These are phyloP conservation scores for Schizotus pectinicornis DNA, from an alignment of 2,888 invertebrate species.

Conservation along the genomic window DNA sequence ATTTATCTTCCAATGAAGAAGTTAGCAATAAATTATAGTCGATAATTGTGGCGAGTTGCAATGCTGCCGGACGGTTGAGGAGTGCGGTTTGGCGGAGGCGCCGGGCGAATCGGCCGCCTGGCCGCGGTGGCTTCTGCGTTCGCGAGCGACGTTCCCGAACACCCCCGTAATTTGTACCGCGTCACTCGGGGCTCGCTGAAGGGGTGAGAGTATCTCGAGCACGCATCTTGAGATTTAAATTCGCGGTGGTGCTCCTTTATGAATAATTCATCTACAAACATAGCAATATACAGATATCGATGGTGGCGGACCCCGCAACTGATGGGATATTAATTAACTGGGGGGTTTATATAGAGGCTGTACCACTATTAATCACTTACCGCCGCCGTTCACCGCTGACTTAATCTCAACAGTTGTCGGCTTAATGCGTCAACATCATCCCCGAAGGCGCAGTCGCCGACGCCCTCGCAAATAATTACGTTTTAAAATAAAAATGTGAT, in stretches of 20 bases:
- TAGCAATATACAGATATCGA: conserved; percentile 51
- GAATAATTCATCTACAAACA: conserved; percentile 55
- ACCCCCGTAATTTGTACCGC: conserved; percentile 40
- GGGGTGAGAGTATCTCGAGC: conserved; percentile 40
- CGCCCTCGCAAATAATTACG: background rate
- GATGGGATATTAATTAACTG: conserved; percentile 56
- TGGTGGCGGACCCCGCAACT: conserved; percentile 40
- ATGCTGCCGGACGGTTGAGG: no score
- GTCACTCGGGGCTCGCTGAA: conserved; percentile 36
- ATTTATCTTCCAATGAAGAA: no score
- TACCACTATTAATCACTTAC: conserved; percentile 53
- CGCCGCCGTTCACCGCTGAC: conserved; percentile 39
- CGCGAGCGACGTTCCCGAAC: conserved; percentile 16
- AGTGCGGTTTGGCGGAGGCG: conserved; percentile 14
- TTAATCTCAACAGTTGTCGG: conserved; percentile 48
- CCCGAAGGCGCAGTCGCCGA: background rate
- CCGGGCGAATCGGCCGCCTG: background rate
- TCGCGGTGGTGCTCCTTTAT: conserved; percentile 49
- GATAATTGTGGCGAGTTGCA: no score
- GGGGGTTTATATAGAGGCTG: conserved; percentile 45
- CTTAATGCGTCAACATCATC: conserved; percentile 36
- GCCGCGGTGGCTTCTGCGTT: no score
- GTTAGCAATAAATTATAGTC: no score
- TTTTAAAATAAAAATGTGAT: background rate
- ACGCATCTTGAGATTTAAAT: conserved; percentile 56